A percentile compares a stretch with the other conserved stretches of the same genome.
These are phyloP conservation scores for Cacatua alba DNA, from an alignment of 2,113 vertebrate species.

Conservation along the genomic window DNA sequence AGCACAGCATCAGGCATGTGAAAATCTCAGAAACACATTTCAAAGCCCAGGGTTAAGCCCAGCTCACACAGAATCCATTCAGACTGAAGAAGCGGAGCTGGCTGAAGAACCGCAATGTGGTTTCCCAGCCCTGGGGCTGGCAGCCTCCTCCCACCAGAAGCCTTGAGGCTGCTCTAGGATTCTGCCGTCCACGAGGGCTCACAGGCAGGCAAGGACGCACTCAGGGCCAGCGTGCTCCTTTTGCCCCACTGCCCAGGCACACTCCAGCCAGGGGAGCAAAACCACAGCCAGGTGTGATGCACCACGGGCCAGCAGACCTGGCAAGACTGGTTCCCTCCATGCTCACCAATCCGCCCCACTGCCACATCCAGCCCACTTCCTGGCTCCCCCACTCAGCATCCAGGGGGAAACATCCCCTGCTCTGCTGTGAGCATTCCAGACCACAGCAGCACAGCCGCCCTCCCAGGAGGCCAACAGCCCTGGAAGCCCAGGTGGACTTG, in stretches of 20 bases:
- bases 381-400: accelerated
- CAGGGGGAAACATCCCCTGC: background rate
- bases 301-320: background rate
- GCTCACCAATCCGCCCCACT: background rate
- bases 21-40: background rate
- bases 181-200: background rate
- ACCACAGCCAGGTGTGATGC: background rate
- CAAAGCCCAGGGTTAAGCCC: background rate
- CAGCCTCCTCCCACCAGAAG: background rate
- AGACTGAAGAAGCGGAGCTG: accelerated
- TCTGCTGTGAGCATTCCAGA: accelerated
- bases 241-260: background rate
- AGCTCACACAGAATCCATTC: background rate
- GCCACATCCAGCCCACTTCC: accelerated
- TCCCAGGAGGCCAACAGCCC: background rate
- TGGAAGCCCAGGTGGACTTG: background rate
- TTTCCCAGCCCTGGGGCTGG: background rate
- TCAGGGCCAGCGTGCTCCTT: background rate
- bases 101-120: background rate
- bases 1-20: background rate
- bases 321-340: background rate
- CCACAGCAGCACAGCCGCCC: background rate
- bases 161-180: background rate
- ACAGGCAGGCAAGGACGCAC: background rate
- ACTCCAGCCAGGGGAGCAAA: background rate